Conservation (phyloP, 2,888 invertebrate species). For the Colostygia pectinataria region DNA sequence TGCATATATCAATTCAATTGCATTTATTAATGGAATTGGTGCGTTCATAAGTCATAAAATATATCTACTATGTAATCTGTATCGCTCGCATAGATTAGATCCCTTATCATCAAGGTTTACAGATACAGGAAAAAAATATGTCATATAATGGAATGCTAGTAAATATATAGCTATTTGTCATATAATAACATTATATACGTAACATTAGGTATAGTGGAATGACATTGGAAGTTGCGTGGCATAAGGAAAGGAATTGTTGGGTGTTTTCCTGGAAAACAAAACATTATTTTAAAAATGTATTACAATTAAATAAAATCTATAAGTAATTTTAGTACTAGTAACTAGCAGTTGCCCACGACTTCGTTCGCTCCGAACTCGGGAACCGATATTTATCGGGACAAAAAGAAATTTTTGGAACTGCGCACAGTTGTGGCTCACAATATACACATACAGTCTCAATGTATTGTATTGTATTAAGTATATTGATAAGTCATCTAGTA, state of each 20-base stretch:
- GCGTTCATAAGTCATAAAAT: slow-evolving; percentile 7
- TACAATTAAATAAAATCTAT: too few relatives aligned
- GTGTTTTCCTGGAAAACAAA: slow-evolving; percentile 19
- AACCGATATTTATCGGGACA: too few relatives aligned
- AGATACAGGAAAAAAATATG: slow-evolving; percentile 19
- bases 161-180: slow-evolving; percentile 25
- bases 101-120: background rate
- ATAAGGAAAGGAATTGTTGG: slow-evolving; percentile 14
- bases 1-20: background rate
- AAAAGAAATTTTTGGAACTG: too few relatives aligned
- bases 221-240: slow-evolving; percentile 18
- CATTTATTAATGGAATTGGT: slow-evolving; percentile 3
- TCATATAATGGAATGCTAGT: slow-evolving; percentile 17
- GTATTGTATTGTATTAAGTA: too few relatives aligned
- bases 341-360: too few relatives aligned
- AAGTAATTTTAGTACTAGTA: too few relatives aligned
- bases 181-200: slow-evolving; percentile 23
- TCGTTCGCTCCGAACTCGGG: too few relatives aligned
- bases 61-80: background rate
- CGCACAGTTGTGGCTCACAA: too few relatives aligned
- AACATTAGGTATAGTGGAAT: slow-evolving; percentile 24
- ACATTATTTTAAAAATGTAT: background rate
- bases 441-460: too few relatives aligned
- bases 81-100: background rate
- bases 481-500: too few relatives aligned